Percentiles rank a stretch among this genome's conserved stretches.
Evolutionary conservation across 2,797 vertebrate species (phyloP).

Genomic region (Parauchenoglanis ngamensis): DNA sequence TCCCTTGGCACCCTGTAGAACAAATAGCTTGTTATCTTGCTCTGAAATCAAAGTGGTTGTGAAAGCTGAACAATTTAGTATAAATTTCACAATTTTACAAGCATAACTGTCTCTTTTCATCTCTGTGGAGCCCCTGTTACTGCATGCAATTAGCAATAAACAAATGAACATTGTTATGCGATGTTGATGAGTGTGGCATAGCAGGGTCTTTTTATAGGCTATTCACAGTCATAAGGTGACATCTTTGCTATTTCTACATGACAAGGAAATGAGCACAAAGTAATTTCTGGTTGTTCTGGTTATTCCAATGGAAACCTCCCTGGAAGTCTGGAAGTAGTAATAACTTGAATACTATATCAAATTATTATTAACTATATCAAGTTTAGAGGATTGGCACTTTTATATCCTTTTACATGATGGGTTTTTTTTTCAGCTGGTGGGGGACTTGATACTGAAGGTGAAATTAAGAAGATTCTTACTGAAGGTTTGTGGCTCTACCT

Average conservation of each 20-base stretch:
- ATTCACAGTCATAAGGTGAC: not conserved
- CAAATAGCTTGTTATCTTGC: not conserved
- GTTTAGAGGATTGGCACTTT: not conserved
- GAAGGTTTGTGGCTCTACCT: conserved; percentile 73
- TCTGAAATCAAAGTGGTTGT: not conserved
- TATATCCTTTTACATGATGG: conserved; percentile 20
- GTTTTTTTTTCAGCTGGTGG: conserved; percentile 37
- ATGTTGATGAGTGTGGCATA: not conserved
- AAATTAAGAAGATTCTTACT: conserved; percentile 73
- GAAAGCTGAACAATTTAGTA: not conserved
- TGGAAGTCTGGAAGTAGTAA: not conserved
- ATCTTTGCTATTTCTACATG: not conserved
- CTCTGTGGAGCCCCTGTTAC: not conserved
- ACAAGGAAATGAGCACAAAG: not conserved
- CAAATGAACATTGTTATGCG: not conserved
- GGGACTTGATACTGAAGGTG: conserved; percentile 66
- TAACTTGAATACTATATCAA: not conserved
- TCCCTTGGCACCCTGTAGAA: not conserved
- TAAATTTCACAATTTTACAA: not conserved
- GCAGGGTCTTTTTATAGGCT: not conserved
- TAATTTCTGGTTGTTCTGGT: not conserved
- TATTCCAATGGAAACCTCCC: not conserved
- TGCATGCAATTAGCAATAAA: not conserved
- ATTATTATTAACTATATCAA: not conserved
- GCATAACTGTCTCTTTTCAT: not conserved